These are phyloP conservation scores for Perodicticus potto DNA, from an alignment of 2,797 vertebrate species.

Conservation along the genomic window DNA sequence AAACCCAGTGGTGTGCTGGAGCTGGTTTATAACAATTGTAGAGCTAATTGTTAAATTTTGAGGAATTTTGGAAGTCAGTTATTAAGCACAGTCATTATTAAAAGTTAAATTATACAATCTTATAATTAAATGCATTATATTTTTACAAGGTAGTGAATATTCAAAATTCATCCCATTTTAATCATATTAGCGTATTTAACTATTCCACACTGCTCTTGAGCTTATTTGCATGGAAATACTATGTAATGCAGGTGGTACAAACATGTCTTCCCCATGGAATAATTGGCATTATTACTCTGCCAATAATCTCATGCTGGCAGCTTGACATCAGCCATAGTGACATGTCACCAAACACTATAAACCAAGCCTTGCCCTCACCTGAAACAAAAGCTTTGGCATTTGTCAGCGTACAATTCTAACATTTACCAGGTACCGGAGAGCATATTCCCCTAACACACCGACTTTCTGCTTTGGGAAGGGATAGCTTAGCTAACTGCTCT, in stretches of 20 bases:
- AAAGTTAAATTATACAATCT: conserved; percentile 16
- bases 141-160: conserved; percentile 11
- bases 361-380: not conserved
- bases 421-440: not conserved
- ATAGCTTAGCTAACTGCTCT: not conserved
- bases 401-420: not conserved
- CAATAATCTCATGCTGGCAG: not conserved
- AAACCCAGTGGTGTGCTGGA: not conserved
- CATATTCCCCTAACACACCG: not conserved
- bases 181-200: conserved; percentile 20
- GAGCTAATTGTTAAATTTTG: conserved; percentile 1
- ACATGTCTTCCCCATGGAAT: not conserved
- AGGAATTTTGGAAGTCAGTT: not conserved
- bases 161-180: not conserved
- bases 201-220: not conserved
- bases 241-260: not conserved
- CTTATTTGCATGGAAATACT: conserved; percentile 7
- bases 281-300: no score
- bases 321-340: not conserved
- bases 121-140: conserved; percentile 3
- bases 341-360: not conserved
- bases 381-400: not conserved
- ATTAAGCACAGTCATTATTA: not conserved
- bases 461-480: not conserved
- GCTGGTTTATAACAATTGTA: not conserved